Conservation (phyloP, 1,140 invertebrate genomes). For the Anadara kagoshimensis region DNA sequence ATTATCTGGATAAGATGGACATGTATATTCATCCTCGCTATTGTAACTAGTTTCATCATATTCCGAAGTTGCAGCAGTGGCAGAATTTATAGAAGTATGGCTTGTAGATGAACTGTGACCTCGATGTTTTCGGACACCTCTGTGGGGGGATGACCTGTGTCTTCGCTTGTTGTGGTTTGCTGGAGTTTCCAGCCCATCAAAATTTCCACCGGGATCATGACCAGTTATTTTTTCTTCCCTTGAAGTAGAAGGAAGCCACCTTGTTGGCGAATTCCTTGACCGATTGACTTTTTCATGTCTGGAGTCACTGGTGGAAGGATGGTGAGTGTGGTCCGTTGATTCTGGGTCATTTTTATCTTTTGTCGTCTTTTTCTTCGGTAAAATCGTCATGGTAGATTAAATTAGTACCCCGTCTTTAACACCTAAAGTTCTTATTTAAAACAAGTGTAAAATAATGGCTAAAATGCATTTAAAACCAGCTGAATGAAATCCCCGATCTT, state of each 20-base stretch:
- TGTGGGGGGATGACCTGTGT: constrained; percentile 69
- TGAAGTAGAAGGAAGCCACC: constrained; percentile 70
- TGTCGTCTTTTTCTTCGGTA: constrained; percentile 80
- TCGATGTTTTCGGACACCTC: constrained; percentile 67
- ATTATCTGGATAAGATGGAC: constrained; percentile 56
- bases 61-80: constrained; percentile 38
- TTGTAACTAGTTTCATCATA: constrained; percentile 79
- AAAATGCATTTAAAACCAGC: too few relatives aligned
- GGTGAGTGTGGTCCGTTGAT: constrained; percentile 73
- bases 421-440: too few relatives aligned
- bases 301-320: constrained; percentile 69
- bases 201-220: constrained; percentile 67
- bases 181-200: constrained; percentile 75
- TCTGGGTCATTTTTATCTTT: constrained; percentile 77
- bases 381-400: constrained; percentile 77
- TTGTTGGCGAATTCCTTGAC: constrained; percentile 71
- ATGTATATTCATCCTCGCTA: constrained; percentile 85
- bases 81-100: constrained; percentile 14
- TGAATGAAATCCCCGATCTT: too few relatives aligned
- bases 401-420: too few relatives aligned
- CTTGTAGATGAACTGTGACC: constrained; percentile 46
- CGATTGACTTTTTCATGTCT: constrained; percentile 68
- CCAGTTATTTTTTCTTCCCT: constrained; percentile 76
- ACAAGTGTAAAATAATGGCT: too few relatives aligned
- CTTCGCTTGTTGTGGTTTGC: constrained; percentile 79